Evolutionary conservation across 2,797 vertebrate species (phyloP).

Genomic region (Lutjanus campechanus): DNA sequence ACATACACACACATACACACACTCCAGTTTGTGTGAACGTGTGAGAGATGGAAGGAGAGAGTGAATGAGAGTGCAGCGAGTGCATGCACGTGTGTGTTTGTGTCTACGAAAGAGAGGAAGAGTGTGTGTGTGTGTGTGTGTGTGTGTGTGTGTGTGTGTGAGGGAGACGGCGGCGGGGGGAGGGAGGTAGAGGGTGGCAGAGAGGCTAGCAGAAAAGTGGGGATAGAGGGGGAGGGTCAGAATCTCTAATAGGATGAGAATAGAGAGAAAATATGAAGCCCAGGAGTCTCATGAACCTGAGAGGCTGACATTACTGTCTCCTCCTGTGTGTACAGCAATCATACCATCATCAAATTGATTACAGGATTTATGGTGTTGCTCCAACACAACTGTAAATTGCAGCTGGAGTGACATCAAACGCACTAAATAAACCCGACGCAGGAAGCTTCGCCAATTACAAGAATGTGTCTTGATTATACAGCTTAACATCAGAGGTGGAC

Average conservation of each 20-base stretch:
- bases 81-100: constrained; percentile 60
- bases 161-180: constrained; percentile 58
- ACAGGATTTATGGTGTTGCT: constrained; percentile 71
- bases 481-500: constrained; percentile 59
- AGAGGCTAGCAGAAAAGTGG: constrained; percentile 77
- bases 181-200: constrained; percentile 62
- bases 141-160: constrained; percentile 38
- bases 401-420: constrained; percentile 68
- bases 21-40: constrained; percentile 77
- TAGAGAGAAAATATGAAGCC: constrained; percentile 83
- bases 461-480: constrained; percentile 56
- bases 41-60: constrained; percentile 68
- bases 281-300: constrained; percentile 81
- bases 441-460: constrained; percentile 59
- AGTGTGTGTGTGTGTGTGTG: constrained; percentile 27
- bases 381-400: constrained; percentile 62
- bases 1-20: constrained; percentile 43
- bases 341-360: constrained; percentile 79
- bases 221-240: constrained; percentile 86
- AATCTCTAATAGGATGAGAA: constrained; percentile 86
- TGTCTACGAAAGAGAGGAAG: constrained; percentile 22
- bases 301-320: constrained; percentile 80
- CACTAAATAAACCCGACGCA: constrained; percentile 58
- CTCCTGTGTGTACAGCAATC: constrained; percentile 77
- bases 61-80: constrained; percentile 77